Evolutionary conservation across 2,888 invertebrate genomes (phyloP).

Genomic region (Xanthia icteritia): DNA sequence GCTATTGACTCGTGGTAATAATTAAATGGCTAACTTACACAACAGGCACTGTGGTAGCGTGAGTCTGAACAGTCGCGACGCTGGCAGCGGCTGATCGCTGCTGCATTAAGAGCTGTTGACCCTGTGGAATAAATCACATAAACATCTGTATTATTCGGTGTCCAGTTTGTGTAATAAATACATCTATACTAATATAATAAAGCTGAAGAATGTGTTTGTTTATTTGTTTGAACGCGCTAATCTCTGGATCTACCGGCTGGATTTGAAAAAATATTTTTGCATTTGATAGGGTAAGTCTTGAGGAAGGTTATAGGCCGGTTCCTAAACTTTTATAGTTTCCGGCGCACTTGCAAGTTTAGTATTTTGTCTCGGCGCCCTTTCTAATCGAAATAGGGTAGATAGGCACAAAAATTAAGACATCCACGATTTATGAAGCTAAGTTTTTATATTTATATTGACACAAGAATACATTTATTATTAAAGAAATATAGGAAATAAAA

Average conservation of each 20-base stretch:
- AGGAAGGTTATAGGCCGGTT: too few relatives aligned
- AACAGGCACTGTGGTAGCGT: constrained; percentile 81
- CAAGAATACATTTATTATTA: too few relatives aligned
- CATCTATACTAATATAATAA: not conserved
- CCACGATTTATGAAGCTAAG: too few relatives aligned
- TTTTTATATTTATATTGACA: too few relatives aligned
- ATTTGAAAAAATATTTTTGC: not conserved
- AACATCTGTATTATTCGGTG: not conserved
- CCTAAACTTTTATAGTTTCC: too few relatives aligned
- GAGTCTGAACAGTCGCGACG: constrained; percentile 79
- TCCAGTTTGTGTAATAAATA: not conserved
- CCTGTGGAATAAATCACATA: constrained; percentile 73
- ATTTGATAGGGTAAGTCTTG: not conserved
- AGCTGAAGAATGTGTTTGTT: not conserved
- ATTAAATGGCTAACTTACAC: constrained; percentile 76
- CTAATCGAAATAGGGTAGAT: too few relatives aligned
- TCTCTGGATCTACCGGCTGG: too few relatives aligned
- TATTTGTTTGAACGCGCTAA: not conserved
- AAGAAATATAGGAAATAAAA: too few relatives aligned
- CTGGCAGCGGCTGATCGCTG: constrained; percentile 80
- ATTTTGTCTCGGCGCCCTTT: too few relatives aligned
- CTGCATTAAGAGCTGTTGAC: constrained; percentile 84
- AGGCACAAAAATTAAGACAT: not conserved
- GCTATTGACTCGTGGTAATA: not conserved
- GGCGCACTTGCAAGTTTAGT: too few relatives aligned